Conservation (phyloP, 2,113 vertebrate genomes). For the Oryzias woworae region DNA sequence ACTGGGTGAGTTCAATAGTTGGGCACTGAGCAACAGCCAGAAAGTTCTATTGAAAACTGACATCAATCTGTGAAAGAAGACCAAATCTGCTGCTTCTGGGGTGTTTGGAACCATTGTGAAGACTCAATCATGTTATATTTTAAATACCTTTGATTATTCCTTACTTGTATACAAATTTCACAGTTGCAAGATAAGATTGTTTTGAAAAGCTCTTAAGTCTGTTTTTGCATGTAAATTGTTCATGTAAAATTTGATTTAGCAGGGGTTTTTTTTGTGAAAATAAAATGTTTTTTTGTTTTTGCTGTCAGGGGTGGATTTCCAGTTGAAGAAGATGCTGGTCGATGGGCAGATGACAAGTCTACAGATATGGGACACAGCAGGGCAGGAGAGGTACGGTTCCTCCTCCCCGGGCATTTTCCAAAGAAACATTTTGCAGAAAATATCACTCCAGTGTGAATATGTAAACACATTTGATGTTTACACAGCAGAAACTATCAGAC, state of each 20-base stretch:
- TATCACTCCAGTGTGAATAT: not conserved
- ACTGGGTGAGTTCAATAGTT: conserved; percentile 52
- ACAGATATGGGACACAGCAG: conserved; percentile 81
- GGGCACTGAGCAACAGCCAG: not conserved
- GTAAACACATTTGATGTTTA: conserved; percentile 1
- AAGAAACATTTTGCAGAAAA: not conserved
- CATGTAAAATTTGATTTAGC: too few species aligned
- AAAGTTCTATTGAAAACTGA: too few species aligned
- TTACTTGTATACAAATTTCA: too few species aligned
- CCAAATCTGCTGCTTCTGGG: too few species aligned
- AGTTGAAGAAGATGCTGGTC: conserved; percentile 80
- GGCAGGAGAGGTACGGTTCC: conserved; percentile 74
- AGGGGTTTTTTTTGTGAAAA: too few species aligned
- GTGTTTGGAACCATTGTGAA: too few species aligned
- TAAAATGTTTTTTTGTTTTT: not conserved
- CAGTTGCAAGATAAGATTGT: too few species aligned
- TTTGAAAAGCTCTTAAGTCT: too few species aligned
- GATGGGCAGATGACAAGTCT: conserved; percentile 75
- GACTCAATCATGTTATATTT: too few species aligned
- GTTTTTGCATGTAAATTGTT: too few species aligned
- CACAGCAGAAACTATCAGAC: not conserved
- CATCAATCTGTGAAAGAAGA: too few species aligned
- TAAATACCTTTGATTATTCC: too few species aligned
- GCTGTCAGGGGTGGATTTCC: conserved; percentile 78
- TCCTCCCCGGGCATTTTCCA: not conserved